phyloP scores from a whole-genome alignment of 2,797 vertebrate genomes.

The Girardinus metallicus region DNA sequence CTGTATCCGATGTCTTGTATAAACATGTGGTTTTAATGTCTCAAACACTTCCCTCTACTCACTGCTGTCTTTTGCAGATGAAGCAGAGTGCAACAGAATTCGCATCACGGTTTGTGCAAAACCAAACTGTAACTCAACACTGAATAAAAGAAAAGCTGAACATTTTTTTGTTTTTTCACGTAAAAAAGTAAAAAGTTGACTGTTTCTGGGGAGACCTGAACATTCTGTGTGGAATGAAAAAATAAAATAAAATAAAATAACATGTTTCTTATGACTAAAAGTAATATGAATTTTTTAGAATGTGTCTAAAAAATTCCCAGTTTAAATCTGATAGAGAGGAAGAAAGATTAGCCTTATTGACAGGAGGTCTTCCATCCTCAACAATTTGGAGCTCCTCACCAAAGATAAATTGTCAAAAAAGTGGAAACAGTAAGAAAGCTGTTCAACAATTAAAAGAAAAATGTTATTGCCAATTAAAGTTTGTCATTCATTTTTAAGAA shows the following conservation, averaged over 20 bases:
- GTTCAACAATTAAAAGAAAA: not conserved
- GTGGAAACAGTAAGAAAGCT: not conserved
- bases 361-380: not conserved
- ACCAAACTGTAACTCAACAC: not conserved
- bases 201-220: not conserved
- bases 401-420: not conserved
- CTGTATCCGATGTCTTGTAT: conserved; percentile 51
- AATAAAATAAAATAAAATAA: not conserved
- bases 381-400: not conserved
- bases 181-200: not conserved
- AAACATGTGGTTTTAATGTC: conserved; percentile 50
- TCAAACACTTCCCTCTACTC: conserved; percentile 6
- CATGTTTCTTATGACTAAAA: not conserved
- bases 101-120: too few relatives aligned
- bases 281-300: not conserved
- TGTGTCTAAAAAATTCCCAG: not conserved
- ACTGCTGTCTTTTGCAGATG: conserved; percentile 45
- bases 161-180: not conserved
- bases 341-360: not conserved
- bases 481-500: not conserved
- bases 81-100: not conserved
- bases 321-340: not conserved
- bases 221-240: not conserved
- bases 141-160: not conserved
- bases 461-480: not conserved